These are phyloP conservation scores for Hippocampus mohnikei DNA, from an alignment of 2,113 vertebrate species.

Conservation along the genomic window DNA sequence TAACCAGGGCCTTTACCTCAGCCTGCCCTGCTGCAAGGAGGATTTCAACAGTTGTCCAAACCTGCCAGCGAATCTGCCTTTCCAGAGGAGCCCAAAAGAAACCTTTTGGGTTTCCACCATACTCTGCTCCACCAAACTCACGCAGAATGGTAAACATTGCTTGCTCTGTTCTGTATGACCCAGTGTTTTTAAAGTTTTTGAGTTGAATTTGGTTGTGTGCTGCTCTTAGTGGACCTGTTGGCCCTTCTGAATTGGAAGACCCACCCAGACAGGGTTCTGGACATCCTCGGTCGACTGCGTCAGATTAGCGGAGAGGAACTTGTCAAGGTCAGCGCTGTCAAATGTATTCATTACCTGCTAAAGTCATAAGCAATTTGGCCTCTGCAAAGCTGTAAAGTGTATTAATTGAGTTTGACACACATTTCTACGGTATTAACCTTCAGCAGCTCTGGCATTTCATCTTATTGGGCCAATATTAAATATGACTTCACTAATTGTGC, in stretches of 20 bases:
- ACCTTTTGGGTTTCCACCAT: slow-evolving; percentile 90
- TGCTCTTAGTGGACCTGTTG: slow-evolving; percentile 83
- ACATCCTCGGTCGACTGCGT: slow-evolving; percentile 86
- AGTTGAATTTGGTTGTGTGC: not conserved
- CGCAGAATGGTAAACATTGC: slow-evolving; percentile 83
- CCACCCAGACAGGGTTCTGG: slow-evolving; percentile 90
- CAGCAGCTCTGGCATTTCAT: not conserved
- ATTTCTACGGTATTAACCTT: slow-evolving; percentile 4
- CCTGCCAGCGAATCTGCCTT: slow-evolving; percentile 88
- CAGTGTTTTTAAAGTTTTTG: not conserved
- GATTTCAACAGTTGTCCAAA: slow-evolving; percentile 91
- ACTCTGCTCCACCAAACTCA: slow-evolving; percentile 94
- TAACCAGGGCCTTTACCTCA: slow-evolving; percentile 92
- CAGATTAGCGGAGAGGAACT: slow-evolving; percentile 93
- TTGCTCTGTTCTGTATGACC: not conserved
- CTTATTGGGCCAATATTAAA: not conserved
- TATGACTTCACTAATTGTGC: slow-evolving; percentile 5
- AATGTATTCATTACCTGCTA: slow-evolving; percentile 6
- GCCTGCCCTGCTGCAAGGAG: slow-evolving; percentile 92
- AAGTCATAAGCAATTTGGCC: slow-evolving; percentile 1
- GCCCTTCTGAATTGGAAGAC: slow-evolving; percentile 95
- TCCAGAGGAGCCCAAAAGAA: slow-evolving; percentile 94
- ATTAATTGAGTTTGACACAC: not conserved
- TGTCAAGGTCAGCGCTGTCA: slow-evolving; percentile 80
- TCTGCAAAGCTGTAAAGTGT: not conserved